These are phyloP conservation scores for Vicugna pacos DNA, from an alignment of 2,113 vertebrate genomes.

Conservation along the genomic window DNA sequence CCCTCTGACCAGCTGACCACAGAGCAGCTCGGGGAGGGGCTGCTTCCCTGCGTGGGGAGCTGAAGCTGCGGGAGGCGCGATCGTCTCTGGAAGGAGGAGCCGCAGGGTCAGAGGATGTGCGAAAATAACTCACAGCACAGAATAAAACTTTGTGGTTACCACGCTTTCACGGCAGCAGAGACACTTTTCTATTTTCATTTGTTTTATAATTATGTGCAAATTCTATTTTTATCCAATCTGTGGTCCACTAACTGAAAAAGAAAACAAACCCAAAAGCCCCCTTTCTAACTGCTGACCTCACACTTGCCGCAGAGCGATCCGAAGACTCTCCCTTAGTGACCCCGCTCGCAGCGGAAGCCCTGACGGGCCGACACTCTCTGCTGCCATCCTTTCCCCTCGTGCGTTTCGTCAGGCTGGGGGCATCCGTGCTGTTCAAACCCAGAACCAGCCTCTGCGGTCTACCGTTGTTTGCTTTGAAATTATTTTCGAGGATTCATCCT, in stretches of 20 bases:
- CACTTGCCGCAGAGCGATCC: neutral
- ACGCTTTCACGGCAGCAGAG: neutral
- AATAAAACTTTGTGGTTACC: neutral
- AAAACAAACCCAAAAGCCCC: constrained; percentile 12
- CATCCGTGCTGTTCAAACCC: neutral
- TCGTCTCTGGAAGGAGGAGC: neutral
- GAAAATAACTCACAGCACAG: neutral
- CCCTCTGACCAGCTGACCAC: neutral
- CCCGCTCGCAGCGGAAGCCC: neutral
- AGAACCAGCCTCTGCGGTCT: fast-evolving
- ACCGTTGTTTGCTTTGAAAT: too few relatives aligned
- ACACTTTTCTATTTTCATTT: constrained; percentile 48
- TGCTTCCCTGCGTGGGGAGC: neutral
- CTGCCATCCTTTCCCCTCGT: too few relatives aligned
- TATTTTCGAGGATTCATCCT: neutral
- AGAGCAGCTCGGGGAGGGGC: neutral
- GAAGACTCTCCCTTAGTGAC: constrained; percentile 20
- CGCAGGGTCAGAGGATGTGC: neutral
- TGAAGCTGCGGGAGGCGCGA: neutral
- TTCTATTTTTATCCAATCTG: constrained; percentile 62
- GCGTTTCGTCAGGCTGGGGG: too few relatives aligned
- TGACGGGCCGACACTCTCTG: too few relatives aligned
- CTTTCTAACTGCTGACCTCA: constrained; percentile 22
- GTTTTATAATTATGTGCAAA: constrained; percentile 41
- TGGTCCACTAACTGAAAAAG: constrained; percentile 60